Conservation (phyloP, 1,140 invertebrate species). For the Helicoverpa zea region DNA sequence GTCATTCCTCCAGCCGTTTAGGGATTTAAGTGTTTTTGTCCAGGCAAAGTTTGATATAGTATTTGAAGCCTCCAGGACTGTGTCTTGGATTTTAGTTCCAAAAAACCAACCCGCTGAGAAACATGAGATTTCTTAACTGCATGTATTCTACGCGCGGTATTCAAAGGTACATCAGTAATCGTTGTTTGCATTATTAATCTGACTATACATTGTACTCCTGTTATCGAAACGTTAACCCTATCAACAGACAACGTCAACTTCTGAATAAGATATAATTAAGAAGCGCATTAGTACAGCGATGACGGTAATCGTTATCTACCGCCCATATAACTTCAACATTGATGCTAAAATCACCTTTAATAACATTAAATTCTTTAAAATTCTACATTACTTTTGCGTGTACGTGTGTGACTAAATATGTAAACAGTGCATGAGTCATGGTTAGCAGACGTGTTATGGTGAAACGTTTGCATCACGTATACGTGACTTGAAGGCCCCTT, state of each 20-base stretch:
- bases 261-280: slow-evolving; percentile 31
- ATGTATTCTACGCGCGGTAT: too few relatives aligned
- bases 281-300: slow-evolving; percentile 29
- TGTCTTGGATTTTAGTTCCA: too few relatives aligned
- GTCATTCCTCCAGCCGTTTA: slow-evolving; percentile 19
- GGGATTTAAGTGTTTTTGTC: background rate
- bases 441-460: slow-evolving; percentile 52
- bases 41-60: background rate
- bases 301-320: slow-evolving; percentile 70
- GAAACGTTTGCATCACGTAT: slow-evolving; percentile 54
- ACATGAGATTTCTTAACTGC: too few relatives aligned
- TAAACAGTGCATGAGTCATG: slow-evolving; percentile 55
- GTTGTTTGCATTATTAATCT: background rate
- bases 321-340: slow-evolving; percentile 60
- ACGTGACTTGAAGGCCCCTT: slow-evolving; percentile 54
- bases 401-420: slow-evolving; percentile 47
- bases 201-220: background rate
- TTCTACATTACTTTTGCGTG: slow-evolving; percentile 47
- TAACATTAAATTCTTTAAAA: slow-evolving; percentile 45
- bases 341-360: slow-evolving; percentile 46
- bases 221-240: background rate
- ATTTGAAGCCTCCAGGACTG: background rate
- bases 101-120: too few relatives aligned
- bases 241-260: slow-evolving; percentile 5
- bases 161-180: too few relatives aligned